Evolutionary conservation across 92 coral and sea anemone species (phyloP), one percentile per base, ranked within the genome.

Genomic region (Parazoanthus swiftii): DNA sequence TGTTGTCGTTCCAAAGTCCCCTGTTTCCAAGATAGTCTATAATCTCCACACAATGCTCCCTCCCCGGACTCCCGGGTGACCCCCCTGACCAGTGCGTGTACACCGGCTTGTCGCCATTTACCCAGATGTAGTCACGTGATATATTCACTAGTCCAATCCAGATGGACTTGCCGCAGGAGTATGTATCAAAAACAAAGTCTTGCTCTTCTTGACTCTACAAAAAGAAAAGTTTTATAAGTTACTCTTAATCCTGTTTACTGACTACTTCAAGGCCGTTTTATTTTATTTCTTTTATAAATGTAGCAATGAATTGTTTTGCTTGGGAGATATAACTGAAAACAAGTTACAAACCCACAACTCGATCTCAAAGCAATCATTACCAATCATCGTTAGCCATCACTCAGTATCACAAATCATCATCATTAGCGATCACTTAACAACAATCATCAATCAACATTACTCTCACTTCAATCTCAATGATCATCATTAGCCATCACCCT

Each of bases 121-220:
- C 87, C 87, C 87, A 84, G 23, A 15, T 84, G 78, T 68, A 84
- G 63, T 8, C 87, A 71, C 79, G 67, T 70, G 87, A 84, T 44
- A 25, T 68, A 16, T 84, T 84, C 43, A 51, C 51, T 50, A 84
- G 43, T n/a, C 87, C 87, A 73, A 84, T 84, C 87, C 87, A 84
- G 39, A 84, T 70, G 42, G 87, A 25, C 39, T 84, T 35, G 20
- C 33, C 29, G 37, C 79, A 68, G 13, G 42, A 18, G 58, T 68
- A 84, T 43, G 29, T 84, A 14, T 15, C 26, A 50, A 43, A 71
- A 35, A 84, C 25, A 46, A 84, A 71, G 33, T 26, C 16, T 73
- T 84, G 87, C 46, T 84, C 87, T n/a, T 70, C 87, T 66, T 84
- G 44, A 35, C 79, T 84, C 87, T 84, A 70, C 42, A 84, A 48